Percentiles rank a stretch among this genome's conserved stretches.
Evolutionary conservation across 2,888 invertebrate genomes (phyloP).

Genomic region (Eudasyphora cyanicolor): DNA sequence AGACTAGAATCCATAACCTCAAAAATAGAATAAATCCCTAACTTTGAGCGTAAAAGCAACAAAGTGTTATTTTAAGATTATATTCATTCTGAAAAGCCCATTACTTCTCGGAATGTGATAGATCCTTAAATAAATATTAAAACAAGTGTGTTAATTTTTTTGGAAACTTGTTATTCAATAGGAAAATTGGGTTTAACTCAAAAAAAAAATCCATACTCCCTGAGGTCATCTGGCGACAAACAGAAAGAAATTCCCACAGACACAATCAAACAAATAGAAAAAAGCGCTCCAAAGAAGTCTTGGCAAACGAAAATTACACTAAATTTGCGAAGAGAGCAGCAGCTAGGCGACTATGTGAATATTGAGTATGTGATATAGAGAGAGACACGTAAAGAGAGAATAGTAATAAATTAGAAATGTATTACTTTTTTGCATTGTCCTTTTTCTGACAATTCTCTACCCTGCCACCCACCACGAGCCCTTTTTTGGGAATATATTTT

Average conservation of each 20-base stretch:
- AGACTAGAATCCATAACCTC: no score
- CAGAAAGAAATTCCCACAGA: conserved; percentile 11
- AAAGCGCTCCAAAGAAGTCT: background rate
- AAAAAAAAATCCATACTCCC: conserved; percentile 2
- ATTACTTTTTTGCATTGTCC: background rate
- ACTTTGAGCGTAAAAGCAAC: no score
- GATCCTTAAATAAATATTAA: no score
- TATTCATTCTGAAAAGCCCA: no score
- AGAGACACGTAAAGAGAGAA: conserved; percentile 8
- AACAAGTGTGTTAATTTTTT: no score
- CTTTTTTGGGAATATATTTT: background rate
- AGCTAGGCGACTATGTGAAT: background rate
- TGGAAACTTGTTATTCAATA: background rate
- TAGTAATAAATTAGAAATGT: conserved; percentile 39
- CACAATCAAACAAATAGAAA: background rate
- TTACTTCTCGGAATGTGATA: no score
- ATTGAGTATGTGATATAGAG: no score
- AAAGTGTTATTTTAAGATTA: no score
- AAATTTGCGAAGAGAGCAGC: background rate
- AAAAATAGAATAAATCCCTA: no score
- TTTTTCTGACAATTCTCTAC: background rate
- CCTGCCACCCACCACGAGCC: background rate
- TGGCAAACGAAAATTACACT: no score
- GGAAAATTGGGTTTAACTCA: background rate
- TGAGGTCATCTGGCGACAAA: conserved; percentile 13